Percentiles rank a stretch among this genome's conserved stretches.
Conservation (phyloP, 2,797 vertebrate genomes). For the Chelidonichthys spinosus region DNA sequence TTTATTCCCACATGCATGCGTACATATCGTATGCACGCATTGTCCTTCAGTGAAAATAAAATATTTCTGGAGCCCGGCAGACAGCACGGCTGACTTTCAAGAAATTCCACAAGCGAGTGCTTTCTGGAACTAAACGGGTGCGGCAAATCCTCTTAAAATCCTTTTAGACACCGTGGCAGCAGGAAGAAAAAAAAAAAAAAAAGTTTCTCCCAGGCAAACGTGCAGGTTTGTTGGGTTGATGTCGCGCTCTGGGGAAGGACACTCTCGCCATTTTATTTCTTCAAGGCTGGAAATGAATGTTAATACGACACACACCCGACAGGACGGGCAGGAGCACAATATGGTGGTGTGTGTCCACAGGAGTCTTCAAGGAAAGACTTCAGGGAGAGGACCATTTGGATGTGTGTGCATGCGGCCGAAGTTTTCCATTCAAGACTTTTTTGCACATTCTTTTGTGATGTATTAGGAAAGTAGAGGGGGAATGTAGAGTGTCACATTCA, state of each 20-base stretch:
- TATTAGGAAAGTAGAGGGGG: slow-evolving; percentile 16
- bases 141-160: slow-evolving; percentile 88
- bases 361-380: slow-evolving; percentile 51
- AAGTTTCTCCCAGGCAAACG: slow-evolving; percentile 83
- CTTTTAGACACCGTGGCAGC: slow-evolving; percentile 83
- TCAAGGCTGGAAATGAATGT: slow-evolving; percentile 68
- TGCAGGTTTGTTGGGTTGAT: slow-evolving; percentile 84
- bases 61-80: slow-evolving; percentile 61
- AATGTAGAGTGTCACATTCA: slow-evolving; percentile 10
- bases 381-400: slow-evolving; percentile 39
- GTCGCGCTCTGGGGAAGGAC: slow-evolving; percentile 80
- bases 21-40: slow-evolving; percentile 24
- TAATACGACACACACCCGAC: slow-evolving; percentile 66
- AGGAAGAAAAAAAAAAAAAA: slow-evolving; percentile 67
- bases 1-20: slow-evolving; percentile 6
- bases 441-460: slow-evolving; percentile 15
- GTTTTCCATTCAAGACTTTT: slow-evolving; percentile 29
- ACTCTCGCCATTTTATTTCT: slow-evolving; percentile 74
- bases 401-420: slow-evolving; percentile 33
- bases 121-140: slow-evolving; percentile 87
- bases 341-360: slow-evolving; percentile 26
- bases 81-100: slow-evolving; percentile 84
- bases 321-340: slow-evolving; percentile 25
- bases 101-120: slow-evolving; percentile 84
- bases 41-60: slow-evolving; percentile 66